Evolutionary conservation across 2,888 invertebrate genomes (phyloP), one percentile per base, ranked within the genome.

Genomic region (Sinopyrophorus schimmeli): DNA sequence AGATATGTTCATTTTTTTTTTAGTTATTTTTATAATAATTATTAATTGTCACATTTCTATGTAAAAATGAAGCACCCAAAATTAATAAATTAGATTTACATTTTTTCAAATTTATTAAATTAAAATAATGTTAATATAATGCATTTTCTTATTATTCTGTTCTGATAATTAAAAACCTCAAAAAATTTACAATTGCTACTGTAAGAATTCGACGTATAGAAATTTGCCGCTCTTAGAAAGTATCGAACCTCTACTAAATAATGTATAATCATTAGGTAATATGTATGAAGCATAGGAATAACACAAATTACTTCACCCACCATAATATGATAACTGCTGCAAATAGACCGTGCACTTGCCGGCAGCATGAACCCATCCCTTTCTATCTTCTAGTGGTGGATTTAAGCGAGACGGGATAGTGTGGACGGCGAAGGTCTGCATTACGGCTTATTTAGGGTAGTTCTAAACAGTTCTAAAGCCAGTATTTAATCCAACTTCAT

Each of bases 241-340:
- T 17, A 26, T 9, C 12, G 26, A n/a, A 34, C 42, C 23, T 9
- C 27, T 23, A 58, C 59, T 60, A 58, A 53, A 55, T 60, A 60
- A 63, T 61, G 58, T 60, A 59, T 62, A 63, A 62, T 61, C 60
- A 61, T 63, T 63, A 63, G 59, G 57, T 60, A 58, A 50, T 49
- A 55, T 60, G 58, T 57, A 47, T 59, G 57, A 56, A 53, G 51
- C 49, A 46, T 50, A 50, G 61, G 51, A 63, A 61, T 60, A 59
- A 62, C 57, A 57, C 61, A 60, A 63, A 63, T 60, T 63, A 61
- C 59, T 60, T 55, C 42, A 52, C 59, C 49, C 38, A 35, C 30
- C 43, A 43, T 42, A 42, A 47, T 52, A 47, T 42, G 38, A 43
- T 43, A 47, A 38, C 41, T 32, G 38, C 30, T 34, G 43, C 42